Evolutionary conservation across 2,113 vertebrate species (phyloP).

Genomic region (Dolichallabes microphthalmus): DNA sequence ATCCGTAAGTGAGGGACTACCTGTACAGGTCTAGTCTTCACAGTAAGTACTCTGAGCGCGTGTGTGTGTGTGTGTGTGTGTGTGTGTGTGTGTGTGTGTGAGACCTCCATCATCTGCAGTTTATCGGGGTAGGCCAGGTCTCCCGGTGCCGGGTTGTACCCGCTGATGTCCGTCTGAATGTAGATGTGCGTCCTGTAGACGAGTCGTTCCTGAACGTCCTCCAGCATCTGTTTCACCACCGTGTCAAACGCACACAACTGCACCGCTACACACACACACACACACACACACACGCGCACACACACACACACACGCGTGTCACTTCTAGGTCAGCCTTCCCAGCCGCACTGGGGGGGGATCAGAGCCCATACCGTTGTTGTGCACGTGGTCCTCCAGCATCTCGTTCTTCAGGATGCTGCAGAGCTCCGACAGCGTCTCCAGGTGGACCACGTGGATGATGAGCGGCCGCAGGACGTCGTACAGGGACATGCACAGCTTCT

Average conservation of each 20-base stretch:
- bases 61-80: background rate
- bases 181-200: conserved; percentile 97
- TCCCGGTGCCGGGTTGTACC: conserved; percentile 92
- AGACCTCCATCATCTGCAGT: conserved; percentile 97
- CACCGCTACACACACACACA: conserved; percentile 66
- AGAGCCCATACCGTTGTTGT: conserved; percentile 82
- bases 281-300: conserved; percentile 7
- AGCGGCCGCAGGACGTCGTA: conserved; percentile 94
- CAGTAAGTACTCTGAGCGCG: background rate
- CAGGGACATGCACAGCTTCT: conserved; percentile 90
- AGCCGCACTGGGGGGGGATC: too few relatives aligned
- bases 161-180: conserved; percentile 92
- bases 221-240: conserved; percentile 94
- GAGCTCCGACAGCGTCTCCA: conserved; percentile 96
- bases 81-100: background rate
- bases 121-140: conserved; percentile 97
- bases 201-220: conserved; percentile 94
- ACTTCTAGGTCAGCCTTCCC: background rate
- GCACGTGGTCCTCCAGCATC: conserved; percentile 96
- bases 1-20: too few relatives aligned
- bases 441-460: conserved; percentile 95
- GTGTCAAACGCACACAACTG: conserved; percentile 91
- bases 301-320: background rate
- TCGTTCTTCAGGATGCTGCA: conserved; percentile 98
- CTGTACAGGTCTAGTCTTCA: background rate